Base-by-base conservation (phyloP, 2,113 vertebrate genomes). In the Helogale parvula region DNA sequence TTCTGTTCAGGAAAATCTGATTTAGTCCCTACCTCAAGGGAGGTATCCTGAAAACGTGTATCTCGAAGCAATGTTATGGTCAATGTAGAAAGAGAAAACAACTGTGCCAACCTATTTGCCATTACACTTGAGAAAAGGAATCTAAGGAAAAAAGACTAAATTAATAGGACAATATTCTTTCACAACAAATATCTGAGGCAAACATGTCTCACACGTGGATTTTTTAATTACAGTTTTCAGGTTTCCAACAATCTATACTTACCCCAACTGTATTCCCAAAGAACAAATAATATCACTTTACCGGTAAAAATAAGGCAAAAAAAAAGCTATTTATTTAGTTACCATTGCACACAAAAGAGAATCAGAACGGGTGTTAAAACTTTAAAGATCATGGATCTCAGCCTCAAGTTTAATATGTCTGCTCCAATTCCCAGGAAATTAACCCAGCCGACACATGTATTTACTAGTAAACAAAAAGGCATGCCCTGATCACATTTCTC, bases 1-100 rank as follows among this genome's bases (percentile, higher is more conserved):
- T 85, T 95, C 68, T 63, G 66, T 41, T 90, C 52, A 92, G 54
- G 41, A 89, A 96, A 96, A 97, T 91, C 29, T 87, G 14, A 45
- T 86, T 95, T 65, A 86, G 21, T 57, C 38, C 31, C 17, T 84
- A 47, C 5, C 29, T 95, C 65, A 57, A 83, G 60, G 41, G 8
- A 69, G 8, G 50, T 50, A 35, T 77, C 92, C 33, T 38, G 57
- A 79, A 96, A 88, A 33, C 47, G 74, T 23, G 4, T 45, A 92
- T 38, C 88, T 25, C 66, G n/a, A 82, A 94, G 57, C 23, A 84
- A 12, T 7, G 1, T 15, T 52, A 72, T 76, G 13, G 11, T 7
- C 41, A 60, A 60, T 8, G 54, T 7, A 57, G 80, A 94, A 76
- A 72, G 38, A 77, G 54, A 81, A 97, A 96, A 76, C 2, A 92